Base-by-base conservation (phyloP, 2,888 invertebrate species). In the Zhuqinia jingwanae region DNA sequence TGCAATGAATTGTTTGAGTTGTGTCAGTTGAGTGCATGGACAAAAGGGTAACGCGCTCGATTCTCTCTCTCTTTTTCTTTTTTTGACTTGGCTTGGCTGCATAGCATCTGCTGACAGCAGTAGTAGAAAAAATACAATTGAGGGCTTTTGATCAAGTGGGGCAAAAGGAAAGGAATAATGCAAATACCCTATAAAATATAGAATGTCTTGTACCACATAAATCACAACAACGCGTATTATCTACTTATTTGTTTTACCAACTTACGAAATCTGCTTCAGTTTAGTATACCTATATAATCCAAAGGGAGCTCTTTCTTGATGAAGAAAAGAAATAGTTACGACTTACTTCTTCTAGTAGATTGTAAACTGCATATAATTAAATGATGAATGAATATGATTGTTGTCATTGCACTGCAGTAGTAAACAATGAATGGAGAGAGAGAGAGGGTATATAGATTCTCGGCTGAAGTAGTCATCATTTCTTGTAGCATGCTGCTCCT, bases 21-120 rank as follows among this genome's bases (percentile, higher is more conserved):
- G 15, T n/a, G n/a, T n/a, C n/a, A 25, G 25, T 25, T 63, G 45
- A 77, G 10, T 25, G 53, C 84, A 84, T 84, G 84, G 84, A 84
- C 84, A 84, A 84, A 45, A 84, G 84, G 84, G 77, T 84, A 84
- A 68, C 65, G 84, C 25, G 77, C 84, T 68, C 77, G 47, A 75
- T 75, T 53, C 60, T 78, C 3, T n/a, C n/a, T n/a, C n/a, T n/a
- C n/a, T n/a, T n/a, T 45, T 45, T 45, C 47, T 8, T 45, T 22
- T 60, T 22, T 60, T 60, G 5, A 60, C n/a, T 11, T 60, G 17
- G 22, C 11, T 60, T n/a, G n/a, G n/a, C n/a, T n/a, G n/a, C n/a
- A n/a, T n/a, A n/a, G n/a, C n/a, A n/a, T n/a, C n/a, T n/a, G n/a
- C n/a, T n/a, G n/a, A n/a, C n/a, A n/a, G 22, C 13, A 20, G 17